These are phyloP conservation scores for Pogonus chalceus DNA, from an alignment of 1,140 invertebrate species.

Conservation along the genomic window DNA sequence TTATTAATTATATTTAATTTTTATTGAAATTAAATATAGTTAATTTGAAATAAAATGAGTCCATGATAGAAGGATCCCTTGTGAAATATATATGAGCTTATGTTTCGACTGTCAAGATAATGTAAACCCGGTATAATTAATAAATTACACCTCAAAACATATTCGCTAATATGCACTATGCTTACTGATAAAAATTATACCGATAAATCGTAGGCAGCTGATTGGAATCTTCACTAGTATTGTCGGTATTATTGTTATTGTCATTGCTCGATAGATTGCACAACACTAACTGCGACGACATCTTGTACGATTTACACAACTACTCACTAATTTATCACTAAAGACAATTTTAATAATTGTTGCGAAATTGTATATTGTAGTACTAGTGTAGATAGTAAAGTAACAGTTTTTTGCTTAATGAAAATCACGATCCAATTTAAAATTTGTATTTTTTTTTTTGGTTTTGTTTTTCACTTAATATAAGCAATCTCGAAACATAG, in stretches of 20 bases:
- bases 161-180: not conserved
- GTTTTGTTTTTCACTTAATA: not conserved
- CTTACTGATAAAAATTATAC: slow-evolving; percentile 39
- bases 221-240: slow-evolving; percentile 68
- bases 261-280: slow-evolving; percentile 45
- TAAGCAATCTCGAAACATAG: slow-evolving; percentile 7
- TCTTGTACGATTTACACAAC: slow-evolving; percentile 14
- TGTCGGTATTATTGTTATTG: slow-evolving; percentile 60
- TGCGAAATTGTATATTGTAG: too few species aligned
- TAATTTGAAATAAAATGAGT: too few species aligned
- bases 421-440: not conserved
- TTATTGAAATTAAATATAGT: too few species aligned
- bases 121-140: not conserved
- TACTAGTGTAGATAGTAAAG: not conserved
- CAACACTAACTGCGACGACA: slow-evolving; percentile 39
- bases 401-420: not conserved
- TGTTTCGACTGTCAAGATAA: too few species aligned
- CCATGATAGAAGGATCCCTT: too few species aligned
- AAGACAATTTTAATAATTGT: too few species aligned
- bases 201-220: slow-evolving; percentile 71
- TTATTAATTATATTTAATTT: too few species aligned
- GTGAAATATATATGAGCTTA: too few species aligned
- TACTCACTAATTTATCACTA: not conserved
- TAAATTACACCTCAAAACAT: slow-evolving; percentile 7
- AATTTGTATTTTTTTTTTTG: not conserved